Evolutionary conservation across 2,113 vertebrate species (phyloP).

Genomic region (Dolichotis patagonum): DNA sequence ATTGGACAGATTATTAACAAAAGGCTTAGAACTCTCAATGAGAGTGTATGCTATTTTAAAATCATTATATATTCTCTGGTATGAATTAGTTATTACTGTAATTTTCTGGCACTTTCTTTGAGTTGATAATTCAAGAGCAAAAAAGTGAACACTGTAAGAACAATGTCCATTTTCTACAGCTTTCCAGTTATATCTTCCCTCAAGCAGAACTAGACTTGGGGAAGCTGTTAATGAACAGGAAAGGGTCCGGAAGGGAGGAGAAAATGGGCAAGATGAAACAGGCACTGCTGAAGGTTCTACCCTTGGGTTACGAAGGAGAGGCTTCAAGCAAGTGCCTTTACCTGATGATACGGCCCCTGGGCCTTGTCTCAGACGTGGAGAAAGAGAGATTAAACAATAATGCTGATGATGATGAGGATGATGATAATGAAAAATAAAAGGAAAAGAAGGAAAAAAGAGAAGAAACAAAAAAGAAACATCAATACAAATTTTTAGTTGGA

Average conservation of each 20-base stretch:
- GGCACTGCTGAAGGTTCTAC: not conserved
- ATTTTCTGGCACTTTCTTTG: not conserved
- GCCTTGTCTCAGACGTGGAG: not conserved
- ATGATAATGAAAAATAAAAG: not conserved
- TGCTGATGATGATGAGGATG: not conserved
- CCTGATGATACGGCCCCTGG: slow-evolving; percentile 5
- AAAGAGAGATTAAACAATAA: not conserved
- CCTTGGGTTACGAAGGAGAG: slow-evolving; percentile 18
- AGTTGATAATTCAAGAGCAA: not conserved
- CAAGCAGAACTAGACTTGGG: not conserved
- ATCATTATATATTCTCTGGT: not conserved
- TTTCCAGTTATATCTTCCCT: not conserved
- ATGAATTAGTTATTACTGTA: not conserved
- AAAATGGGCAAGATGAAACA: slow-evolving; percentile 43
- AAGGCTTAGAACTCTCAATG: not conserved
- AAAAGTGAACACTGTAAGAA: not conserved
- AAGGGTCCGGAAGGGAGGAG: slow-evolving; percentile 39
- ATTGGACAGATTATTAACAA: not conserved
- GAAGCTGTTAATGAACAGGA: slow-evolving; percentile 38
- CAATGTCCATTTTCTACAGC: not conserved
- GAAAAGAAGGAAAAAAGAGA: not conserved
- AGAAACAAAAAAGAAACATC: not conserved
- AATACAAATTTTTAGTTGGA: slow-evolving; percentile 14
- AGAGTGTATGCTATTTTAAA: slow-evolving; percentile 1
- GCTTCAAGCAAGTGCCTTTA: not conserved